Base-by-base conservation (phyloP, 92 coral and sea anemone genomes). In the Phenganax stokvisi region DNA sequence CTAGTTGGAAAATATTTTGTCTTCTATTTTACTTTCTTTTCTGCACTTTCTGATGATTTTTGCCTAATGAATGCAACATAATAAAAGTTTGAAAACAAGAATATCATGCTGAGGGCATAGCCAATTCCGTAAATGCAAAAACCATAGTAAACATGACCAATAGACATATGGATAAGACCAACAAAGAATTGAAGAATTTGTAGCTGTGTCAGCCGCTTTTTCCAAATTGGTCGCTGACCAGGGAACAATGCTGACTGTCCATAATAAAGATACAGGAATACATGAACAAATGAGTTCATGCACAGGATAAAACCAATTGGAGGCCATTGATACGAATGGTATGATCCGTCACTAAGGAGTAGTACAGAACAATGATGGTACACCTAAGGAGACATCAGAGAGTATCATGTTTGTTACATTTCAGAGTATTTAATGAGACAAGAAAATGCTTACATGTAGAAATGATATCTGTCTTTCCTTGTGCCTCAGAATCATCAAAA, bases 221-320 rank as follows among this genome's bases (percentile, higher is more conserved):
- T 93, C 98, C 98, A 93, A n/a, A 85, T 67, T 3, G 98, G 98
- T 27, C 97, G 77, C 54, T 89, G 86, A 6, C 87, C 84, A 0
- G 92, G 90, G 11, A 72, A 84, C 0, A 92, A 88, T 0, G 97
- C 97, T n/a, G 98, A 80, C 29, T 89, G 92, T 57, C 92, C 97
- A 47, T 92, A 91, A 76, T 93, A 93, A 37, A 92, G 84, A 54
- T 93, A 93, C 6, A 93, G 90, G 67, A 93, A 91, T 7, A 93
- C 89, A 64, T 93, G 98, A 8, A 93, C 92, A 81, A 92, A 71
- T 6, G 98, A 85, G 79, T 93, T 93, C 74, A 93, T 66, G 9
- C 90, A 93, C 2, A 89, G 58, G 76, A 87, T 70, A 69, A 93
- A 83, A 0, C 89, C 90, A 28, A 91, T 77, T 5, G 97, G 90